Percentiles rank a stretch among this genome's conserved stretches.
These are phyloP conservation scores for Myiagra hebetior DNA, from an alignment of 2,113 vertebrate genomes.

Conservation along the genomic window DNA sequence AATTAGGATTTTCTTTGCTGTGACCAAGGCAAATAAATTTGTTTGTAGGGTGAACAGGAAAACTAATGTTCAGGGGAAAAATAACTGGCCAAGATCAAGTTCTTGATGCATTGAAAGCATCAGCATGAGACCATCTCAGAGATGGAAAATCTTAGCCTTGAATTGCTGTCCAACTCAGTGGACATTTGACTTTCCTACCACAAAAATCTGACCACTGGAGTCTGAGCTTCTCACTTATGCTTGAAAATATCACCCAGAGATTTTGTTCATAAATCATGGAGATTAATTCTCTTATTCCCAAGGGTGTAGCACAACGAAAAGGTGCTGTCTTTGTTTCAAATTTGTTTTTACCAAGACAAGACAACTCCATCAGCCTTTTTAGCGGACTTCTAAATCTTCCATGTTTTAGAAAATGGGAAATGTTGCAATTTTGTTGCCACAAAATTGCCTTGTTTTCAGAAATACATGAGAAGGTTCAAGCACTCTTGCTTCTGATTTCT, in stretches of 20 bases:
- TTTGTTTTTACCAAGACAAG: neutral
- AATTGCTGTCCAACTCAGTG: constrained; percentile 1
- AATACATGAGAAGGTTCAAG: neutral
- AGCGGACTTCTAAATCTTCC: neutral
- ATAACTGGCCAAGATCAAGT: constrained; percentile 1
- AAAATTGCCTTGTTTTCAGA: neutral
- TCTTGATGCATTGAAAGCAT: neutral
- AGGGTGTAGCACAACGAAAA: neutral
- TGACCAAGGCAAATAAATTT: constrained; percentile 8
- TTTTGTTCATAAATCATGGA: neutral
- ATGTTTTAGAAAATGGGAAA: neutral
- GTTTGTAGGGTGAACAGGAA: constrained; percentile 34
- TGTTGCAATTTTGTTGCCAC: neutral
- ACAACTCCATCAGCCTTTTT: neutral
- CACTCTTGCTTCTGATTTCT: neutral
- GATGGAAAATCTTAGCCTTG: constrained; percentile 51
- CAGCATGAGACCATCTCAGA: constrained; percentile 15
- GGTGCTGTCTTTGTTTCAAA: neutral
- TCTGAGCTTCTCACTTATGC: neutral
- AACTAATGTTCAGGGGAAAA: constrained; percentile 16
- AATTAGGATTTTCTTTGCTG: neutral
- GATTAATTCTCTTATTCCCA: neutral
- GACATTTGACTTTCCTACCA: constrained; percentile 28
- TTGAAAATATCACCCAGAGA: neutral
- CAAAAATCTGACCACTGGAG: neutral